These are phyloP conservation scores for Caenorhabditis imperialis DNA, from an alignment of 2,888 invertebrate genomes.

Conservation along the genomic window DNA sequence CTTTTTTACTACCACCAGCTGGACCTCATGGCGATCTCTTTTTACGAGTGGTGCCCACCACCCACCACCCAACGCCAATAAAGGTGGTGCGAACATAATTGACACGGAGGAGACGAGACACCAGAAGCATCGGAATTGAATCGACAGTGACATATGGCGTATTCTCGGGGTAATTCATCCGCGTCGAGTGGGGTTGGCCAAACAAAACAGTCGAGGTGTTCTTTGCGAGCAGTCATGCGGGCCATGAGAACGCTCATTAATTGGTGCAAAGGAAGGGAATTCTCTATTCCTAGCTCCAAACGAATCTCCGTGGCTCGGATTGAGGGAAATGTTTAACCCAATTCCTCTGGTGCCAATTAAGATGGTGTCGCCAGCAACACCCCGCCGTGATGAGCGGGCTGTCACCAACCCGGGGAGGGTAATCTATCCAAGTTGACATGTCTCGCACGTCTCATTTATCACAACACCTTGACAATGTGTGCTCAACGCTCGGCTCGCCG, in stretches of 20 bases:
- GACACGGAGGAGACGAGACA: slow-evolving; percentile 11
- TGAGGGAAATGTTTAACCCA: slow-evolving; percentile 36
- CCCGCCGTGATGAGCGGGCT: slow-evolving; percentile 40
- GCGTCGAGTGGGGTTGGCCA: slow-evolving; percentile 38
- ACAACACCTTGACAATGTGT: slow-evolving; percentile 17
- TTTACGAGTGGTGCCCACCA: slow-evolving; percentile 16
- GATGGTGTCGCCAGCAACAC: slow-evolving; percentile 19
- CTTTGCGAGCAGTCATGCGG: slow-evolving; percentile 26
- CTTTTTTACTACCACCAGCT: too few species aligned
- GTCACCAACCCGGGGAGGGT: slow-evolving; percentile 37
- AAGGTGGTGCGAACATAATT: slow-evolving; percentile 36
- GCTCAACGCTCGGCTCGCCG: slow-evolving; percentile 5
- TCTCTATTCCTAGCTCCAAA: too few species aligned
- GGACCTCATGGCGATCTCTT: too few species aligned
- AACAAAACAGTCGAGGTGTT: slow-evolving; percentile 18
- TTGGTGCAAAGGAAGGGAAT: too few species aligned
- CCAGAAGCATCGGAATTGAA: slow-evolving; percentile 41
- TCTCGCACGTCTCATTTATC: slow-evolving; percentile 32
- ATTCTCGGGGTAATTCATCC: slow-evolving; percentile 48
- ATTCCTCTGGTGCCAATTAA: slow-evolving; percentile 47
- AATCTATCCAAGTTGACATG: slow-evolving; percentile 35
- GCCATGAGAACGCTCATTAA: too few species aligned
- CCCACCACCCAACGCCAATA: slow-evolving; percentile 5
- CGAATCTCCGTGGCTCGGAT: too few species aligned
- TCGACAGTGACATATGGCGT: slow-evolving; percentile 43